Conservation (phyloP, 2,888 invertebrate genomes). For the Dysmachus trigonus region DNA sequence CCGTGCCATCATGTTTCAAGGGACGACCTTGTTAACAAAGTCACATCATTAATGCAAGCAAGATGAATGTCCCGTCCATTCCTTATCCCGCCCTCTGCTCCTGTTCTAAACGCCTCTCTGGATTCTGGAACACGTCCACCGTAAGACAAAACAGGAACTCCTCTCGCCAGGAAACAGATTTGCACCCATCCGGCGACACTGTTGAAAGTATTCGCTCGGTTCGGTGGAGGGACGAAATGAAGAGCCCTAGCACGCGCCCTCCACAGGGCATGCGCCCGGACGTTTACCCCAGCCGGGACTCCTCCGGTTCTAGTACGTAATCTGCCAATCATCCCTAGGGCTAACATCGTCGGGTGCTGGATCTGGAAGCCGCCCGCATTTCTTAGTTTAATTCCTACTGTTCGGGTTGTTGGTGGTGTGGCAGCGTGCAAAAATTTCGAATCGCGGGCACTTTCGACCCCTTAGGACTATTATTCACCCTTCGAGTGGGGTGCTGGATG, state of each 20-base stretch:
- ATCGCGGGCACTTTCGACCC: background rate
- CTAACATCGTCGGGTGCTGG: background rate
- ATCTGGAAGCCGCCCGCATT: background rate
- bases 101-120: background rate
- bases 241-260: background rate
- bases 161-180: slow-evolving; percentile 6
- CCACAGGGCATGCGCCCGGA: slow-evolving; percentile 6
- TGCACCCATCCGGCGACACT: background rate
- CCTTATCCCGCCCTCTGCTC: no score
- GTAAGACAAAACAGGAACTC: slow-evolving; percentile 3
- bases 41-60: slow-evolving; percentile 33
- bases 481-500: background rate
- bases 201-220: background rate
- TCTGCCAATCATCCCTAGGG: slow-evolving; percentile 28
- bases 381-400: background rate
- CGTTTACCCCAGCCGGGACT: background rate
- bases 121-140: background rate
- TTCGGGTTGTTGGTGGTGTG: background rate
- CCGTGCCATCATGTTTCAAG: background rate
- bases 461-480: background rate
- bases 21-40: slow-evolving; percentile 25
- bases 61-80: background rate
- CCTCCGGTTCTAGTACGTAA: slow-evolving; percentile 21
- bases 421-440: background rate
- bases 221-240: background rate